phyloP scores from a whole-genome alignment of 2,797 vertebrate species.

The Periparus ater region DNA sequence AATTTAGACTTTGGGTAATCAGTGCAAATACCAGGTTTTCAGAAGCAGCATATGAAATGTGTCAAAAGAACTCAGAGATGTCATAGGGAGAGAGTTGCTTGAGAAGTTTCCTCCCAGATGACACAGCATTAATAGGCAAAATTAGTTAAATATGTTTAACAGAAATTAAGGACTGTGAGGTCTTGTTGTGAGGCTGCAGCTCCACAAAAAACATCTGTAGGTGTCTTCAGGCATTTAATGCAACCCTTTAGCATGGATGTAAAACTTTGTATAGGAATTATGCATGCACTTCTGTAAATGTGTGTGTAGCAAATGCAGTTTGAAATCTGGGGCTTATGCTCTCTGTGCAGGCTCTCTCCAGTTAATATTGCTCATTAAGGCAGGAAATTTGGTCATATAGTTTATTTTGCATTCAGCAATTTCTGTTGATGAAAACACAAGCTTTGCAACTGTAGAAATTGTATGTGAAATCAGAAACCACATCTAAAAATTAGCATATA shows the following conservation, averaged over 20 bases:
- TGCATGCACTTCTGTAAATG: neutral
- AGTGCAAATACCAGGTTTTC: neutral
- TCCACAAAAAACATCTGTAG: neutral
- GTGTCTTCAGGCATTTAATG: neutral
- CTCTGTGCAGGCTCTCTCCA: neutral
- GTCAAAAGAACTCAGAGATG: neutral
- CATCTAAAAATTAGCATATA: neutral
- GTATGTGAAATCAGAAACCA: neutral
- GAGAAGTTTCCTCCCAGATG: neutral
- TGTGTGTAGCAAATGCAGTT: neutral
- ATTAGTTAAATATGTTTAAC: neutral
- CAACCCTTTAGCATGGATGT: neutral
- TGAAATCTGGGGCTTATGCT: neutral
- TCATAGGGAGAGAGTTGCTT: neutral
- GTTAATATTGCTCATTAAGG: neutral
- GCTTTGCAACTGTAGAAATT: neutral
- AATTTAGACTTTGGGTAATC: neutral
- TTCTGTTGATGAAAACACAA: neutral
- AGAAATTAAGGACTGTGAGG: neutral
- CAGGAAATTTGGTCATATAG: neutral
- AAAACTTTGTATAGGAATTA: neutral
- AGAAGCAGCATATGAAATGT: neutral
- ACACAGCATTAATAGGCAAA: neutral
- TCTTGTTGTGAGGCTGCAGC: neutral
- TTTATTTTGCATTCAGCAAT: neutral